Evolutionary conservation across 2,113 vertebrate species (phyloP).

Genomic region (Apodemus sylvaticus): DNA sequence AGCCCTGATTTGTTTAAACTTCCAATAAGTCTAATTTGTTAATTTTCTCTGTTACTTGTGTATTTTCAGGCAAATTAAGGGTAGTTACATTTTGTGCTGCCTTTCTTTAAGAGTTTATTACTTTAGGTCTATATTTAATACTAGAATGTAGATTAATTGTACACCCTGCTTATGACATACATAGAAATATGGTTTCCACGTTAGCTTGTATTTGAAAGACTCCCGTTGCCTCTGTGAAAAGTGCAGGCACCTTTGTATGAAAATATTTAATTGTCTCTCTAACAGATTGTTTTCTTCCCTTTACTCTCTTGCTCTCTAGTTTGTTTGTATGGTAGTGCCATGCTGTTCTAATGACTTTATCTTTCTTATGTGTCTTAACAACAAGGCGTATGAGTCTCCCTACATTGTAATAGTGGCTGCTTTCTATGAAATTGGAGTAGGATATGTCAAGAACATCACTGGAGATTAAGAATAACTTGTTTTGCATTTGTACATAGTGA

Average conservation of each 20-base stretch:
- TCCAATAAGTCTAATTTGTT: not conserved
- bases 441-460: not conserved
- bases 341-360: not conserved
- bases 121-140: not conserved
- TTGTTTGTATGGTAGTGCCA: not conserved
- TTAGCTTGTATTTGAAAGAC: not conserved
- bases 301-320: not conserved
- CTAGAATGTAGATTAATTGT: not conserved
- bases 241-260: not conserved
- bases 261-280: not conserved
- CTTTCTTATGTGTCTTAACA: not conserved
- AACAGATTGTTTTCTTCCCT: not conserved
- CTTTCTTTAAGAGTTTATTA: not conserved
- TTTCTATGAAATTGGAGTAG: not conserved
- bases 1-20: not conserved
- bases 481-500: not conserved
- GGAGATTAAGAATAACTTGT: not conserved
- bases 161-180: not conserved
- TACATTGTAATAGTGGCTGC: not conserved
- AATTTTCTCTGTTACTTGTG: not conserved
- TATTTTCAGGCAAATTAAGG: not conserved
- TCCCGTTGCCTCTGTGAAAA: not conserved
- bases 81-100: no score
- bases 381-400: not conserved
- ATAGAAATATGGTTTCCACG: not conserved